Conservation (phyloP, 2,113 vertebrate genomes). For the Neodon shergylaensis region DNA sequence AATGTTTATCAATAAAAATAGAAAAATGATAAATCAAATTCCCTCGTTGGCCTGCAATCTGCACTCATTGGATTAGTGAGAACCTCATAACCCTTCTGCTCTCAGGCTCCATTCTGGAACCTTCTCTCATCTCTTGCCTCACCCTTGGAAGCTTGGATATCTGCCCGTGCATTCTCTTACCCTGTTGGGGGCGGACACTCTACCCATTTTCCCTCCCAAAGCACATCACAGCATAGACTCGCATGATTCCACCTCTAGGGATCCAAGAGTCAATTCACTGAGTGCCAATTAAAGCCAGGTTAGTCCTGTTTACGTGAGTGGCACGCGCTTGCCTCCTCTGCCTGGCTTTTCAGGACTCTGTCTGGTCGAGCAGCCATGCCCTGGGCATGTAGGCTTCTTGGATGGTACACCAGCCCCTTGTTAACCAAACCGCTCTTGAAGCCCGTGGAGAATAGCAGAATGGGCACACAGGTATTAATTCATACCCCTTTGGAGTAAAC, state of each 20-base stretch:
- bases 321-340: not conserved
- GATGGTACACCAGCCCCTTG: not conserved
- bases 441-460: not conserved
- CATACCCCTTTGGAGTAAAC: not conserved
- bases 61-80: not conserved
- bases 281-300: not conserved
- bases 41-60: not conserved
- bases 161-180: rapidly evolving
- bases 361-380: rapidly evolving
- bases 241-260: no score
- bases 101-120: not conserved
- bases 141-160: not conserved
- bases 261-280: not conserved
- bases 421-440: not conserved
- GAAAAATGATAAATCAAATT: not conserved
- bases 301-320: not conserved
- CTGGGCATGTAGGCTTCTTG: not conserved
- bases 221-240: no score
- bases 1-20: no score
- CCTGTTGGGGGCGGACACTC: not conserved
- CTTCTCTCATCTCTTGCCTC: not conserved
- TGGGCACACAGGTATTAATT: not conserved
- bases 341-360: not conserved
- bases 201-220: not conserved
- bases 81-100: not conserved